Evolutionary conservation across 2,797 vertebrate species (phyloP).

Genomic region (Enteromius unitaeniatus): DNA sequence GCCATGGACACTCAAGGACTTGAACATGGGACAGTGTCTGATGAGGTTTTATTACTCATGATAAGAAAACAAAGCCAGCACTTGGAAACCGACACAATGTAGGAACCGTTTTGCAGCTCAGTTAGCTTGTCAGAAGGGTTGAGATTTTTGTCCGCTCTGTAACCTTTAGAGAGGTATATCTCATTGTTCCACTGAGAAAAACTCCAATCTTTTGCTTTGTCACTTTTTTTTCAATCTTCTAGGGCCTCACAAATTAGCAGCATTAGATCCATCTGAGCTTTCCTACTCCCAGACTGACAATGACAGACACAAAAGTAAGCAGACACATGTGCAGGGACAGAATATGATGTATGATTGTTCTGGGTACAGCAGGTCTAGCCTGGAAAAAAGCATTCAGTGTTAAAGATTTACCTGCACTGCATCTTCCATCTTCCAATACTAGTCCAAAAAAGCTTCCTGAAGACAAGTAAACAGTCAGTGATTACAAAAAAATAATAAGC

Average conservation of each 20-base stretch:
- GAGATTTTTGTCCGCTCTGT: constrained; percentile 39
- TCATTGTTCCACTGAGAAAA: constrained; percentile 39
- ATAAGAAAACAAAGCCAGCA: constrained; percentile 21
- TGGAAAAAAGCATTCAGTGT: not conserved
- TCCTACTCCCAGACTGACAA: constrained; percentile 5
- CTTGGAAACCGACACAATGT: constrained; percentile 17
- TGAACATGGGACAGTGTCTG: constrained; percentile 3
- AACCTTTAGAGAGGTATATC: constrained; percentile 54
- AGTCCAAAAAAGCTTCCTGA: not conserved
- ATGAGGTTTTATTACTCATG: constrained; percentile 47
- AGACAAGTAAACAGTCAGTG: not conserved
- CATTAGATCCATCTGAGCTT: constrained; percentile 3
- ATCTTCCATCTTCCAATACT: not conserved
- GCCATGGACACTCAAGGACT: constrained; percentile 19
- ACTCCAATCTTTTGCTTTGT: constrained; percentile 32
- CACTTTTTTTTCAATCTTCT: not conserved
- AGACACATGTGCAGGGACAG: not conserved
- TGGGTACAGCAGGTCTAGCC: not conserved
- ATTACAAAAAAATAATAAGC: not conserved
- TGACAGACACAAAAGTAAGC: constrained; percentile 2
- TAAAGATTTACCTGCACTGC: not conserved
- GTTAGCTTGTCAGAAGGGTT: constrained; percentile 34
- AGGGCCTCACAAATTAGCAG: constrained; percentile 1
- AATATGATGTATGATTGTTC: constrained; percentile 12
- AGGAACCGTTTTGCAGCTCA: constrained; percentile 32